Conservation (phyloP, 1,140 invertebrate genomes). For the Cepaea nemoralis region DNA sequence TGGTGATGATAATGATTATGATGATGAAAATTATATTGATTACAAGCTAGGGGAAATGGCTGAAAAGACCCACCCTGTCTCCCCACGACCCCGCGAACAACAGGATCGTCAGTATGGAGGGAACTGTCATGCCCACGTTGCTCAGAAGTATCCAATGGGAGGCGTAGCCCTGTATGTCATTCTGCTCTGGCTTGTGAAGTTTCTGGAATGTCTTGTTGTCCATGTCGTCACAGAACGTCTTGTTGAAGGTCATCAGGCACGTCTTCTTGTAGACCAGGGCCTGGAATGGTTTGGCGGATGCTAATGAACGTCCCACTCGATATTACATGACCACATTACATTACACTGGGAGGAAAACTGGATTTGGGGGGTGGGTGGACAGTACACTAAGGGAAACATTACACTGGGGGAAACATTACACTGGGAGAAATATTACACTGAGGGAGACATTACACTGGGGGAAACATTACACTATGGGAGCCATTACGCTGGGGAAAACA, state of each 20-base stretch:
- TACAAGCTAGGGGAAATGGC: too few species aligned
- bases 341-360: not conserved
- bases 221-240: conserved; percentile 58
- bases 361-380: not conserved
- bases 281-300: not conserved
- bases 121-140: conserved; percentile 67
- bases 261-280: not conserved
- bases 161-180: conserved; percentile 64
- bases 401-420: too few species aligned
- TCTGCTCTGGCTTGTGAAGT: conserved; percentile 53
- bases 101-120: conserved; percentile 68
- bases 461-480: too few species aligned
- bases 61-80: conserved; percentile 74
- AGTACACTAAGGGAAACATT: too few species aligned
- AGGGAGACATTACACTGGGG: too few species aligned
- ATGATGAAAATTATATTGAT: too few species aligned
- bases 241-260: conserved; percentile 18
- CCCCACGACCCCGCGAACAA: conserved; percentile 77
- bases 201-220: conserved; percentile 47
- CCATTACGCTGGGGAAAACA: too few species aligned
- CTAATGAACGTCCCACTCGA: not conserved
- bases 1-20: too few species aligned
- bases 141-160: conserved; percentile 70
- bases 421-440: too few species aligned
- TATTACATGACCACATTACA: not conserved